A percentile compares a stretch with the other conserved stretches of the same genome.
Evolutionary conservation across 2,888 invertebrate genomes (phyloP).

Genomic region (Brachypterus glaber): DNA sequence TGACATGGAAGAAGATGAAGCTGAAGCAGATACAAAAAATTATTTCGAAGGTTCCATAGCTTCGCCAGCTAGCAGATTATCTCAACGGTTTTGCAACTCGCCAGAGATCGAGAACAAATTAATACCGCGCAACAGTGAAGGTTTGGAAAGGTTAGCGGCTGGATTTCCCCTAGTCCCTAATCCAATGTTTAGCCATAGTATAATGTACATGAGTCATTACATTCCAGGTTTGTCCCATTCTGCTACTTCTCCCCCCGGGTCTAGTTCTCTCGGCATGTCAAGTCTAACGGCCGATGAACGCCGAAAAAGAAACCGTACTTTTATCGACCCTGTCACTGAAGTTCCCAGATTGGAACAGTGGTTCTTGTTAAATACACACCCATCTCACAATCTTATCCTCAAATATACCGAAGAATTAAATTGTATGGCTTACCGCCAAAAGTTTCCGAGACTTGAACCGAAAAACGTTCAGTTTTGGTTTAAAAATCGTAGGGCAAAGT

Average conservation of each 20-base stretch:
- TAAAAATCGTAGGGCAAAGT: conserved; percentile 96
- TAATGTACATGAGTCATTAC: conserved; percentile 88
- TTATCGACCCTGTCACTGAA: conserved; percentile 98
- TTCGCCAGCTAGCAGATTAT: conserved; percentile 27
- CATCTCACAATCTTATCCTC: conserved; percentile 93
- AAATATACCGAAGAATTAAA: conserved; percentile 97
- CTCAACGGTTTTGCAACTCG: conserved; percentile 32
- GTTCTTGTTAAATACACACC: conserved; percentile 97
- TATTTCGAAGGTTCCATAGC: conserved; percentile 24
- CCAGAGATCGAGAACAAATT: conserved; percentile 33
- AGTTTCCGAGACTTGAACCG: conserved; percentile 96
- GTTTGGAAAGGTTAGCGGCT: conserved; percentile 40
- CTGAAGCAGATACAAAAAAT: conserved; percentile 32
- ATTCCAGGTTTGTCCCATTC: conserved; percentile 52
- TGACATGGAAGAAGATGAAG: conserved; percentile 48
- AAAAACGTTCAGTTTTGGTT: conserved; percentile 99
- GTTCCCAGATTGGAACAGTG: conserved; percentile 90
- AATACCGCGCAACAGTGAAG: conserved; percentile 32
- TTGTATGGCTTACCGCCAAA: conserved; percentile 92
- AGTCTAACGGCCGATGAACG: conserved; percentile 72
- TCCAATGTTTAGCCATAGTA: conserved; percentile 80
- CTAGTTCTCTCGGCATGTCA: conserved; percentile 47
- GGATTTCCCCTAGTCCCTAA: conserved; percentile 75
- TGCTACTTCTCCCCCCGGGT: conserved; percentile 48
- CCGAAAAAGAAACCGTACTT: conserved; percentile 92